Evolutionary conservation across 2,888 invertebrate genomes (phyloP).

Genomic region (Lucinisca nassula): DNA sequence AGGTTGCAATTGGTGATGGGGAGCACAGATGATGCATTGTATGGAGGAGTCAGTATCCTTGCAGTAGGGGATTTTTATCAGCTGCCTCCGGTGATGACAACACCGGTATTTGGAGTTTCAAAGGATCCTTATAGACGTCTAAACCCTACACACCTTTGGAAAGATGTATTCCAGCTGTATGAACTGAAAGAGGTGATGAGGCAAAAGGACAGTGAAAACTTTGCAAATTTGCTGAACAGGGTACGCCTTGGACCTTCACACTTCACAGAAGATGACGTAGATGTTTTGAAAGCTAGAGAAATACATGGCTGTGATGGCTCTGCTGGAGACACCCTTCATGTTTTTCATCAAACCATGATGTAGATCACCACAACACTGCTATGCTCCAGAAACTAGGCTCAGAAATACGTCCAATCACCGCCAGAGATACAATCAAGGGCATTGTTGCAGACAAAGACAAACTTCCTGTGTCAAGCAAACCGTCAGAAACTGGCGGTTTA

Average conservation of each 20-base stretch:
- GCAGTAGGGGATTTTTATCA: conserved; percentile 8
- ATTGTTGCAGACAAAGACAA: neutral
- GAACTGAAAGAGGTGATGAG: neutral
- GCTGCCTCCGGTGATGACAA: neutral
- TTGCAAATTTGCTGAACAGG: neutral
- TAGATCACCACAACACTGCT: neutral
- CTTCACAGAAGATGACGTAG: neutral
- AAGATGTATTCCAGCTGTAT: neutral
- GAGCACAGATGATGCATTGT: neutral
- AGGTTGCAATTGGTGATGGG: neutral
- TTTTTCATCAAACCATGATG: neutral
- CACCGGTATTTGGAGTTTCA: neutral
- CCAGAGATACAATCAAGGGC: neutral
- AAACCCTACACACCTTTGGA: neutral
- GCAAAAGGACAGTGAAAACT: neutral
- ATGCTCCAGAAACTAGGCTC: neutral
- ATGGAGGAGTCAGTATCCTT: neutral
- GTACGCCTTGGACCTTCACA: neutral
- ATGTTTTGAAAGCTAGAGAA: neutral
- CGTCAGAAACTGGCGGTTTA: neutral
- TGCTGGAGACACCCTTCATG: neutral
- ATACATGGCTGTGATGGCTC: neutral
- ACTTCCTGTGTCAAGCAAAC: neutral
- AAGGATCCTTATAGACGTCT: neutral
- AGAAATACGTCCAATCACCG: neutral